Conservation (phyloP, 2,113 vertebrate genomes). For the Sinocyclocheilus grahami region DNA sequence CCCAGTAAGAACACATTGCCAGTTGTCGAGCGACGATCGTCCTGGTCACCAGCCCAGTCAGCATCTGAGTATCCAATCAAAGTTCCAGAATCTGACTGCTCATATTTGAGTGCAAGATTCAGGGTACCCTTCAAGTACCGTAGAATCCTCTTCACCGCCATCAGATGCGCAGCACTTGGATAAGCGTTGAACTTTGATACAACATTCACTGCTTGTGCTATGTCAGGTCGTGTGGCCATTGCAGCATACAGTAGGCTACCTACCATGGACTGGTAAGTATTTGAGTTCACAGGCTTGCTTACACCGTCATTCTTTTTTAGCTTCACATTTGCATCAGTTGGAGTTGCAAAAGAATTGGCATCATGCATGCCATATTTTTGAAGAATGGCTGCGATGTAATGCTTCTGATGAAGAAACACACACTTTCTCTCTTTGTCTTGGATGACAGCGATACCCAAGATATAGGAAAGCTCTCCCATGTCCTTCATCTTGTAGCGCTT, state of each 20-base stretch:
- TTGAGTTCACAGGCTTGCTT: constrained; percentile 28
- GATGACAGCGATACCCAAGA: background rate
- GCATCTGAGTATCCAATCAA: constrained; percentile 18
- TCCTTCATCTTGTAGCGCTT: constrained; percentile 43
- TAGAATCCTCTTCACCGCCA: constrained; percentile 6
- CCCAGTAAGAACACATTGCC: background rate
- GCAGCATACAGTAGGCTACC: constrained; percentile 32
- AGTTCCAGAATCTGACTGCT: background rate
- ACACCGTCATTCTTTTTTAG: constrained; percentile 18
- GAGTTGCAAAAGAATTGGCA: constrained; percentile 30
- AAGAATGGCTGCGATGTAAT: constrained; percentile 41
- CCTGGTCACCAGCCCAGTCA: constrained; percentile 8
- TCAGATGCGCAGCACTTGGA: constrained; percentile 30
- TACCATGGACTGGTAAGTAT: constrained; percentile 17
- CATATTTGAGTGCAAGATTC: background rate
- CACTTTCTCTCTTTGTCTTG: background rate
- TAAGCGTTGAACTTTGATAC: constrained; percentile 45
- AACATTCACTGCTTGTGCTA: constrained; percentile 37
- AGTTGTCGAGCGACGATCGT: background rate
- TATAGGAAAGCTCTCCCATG: constrained; percentile 27
- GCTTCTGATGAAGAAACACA: constrained; percentile 28
- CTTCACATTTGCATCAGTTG: constrained; percentile 33
- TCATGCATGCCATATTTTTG: constrained; percentile 37
- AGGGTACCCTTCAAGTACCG: constrained; percentile 10
- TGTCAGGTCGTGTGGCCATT: constrained; percentile 30